Conservation (phyloP, 2,888 invertebrate species). For the Acanthococcus lagerstroemiae region DNA sequence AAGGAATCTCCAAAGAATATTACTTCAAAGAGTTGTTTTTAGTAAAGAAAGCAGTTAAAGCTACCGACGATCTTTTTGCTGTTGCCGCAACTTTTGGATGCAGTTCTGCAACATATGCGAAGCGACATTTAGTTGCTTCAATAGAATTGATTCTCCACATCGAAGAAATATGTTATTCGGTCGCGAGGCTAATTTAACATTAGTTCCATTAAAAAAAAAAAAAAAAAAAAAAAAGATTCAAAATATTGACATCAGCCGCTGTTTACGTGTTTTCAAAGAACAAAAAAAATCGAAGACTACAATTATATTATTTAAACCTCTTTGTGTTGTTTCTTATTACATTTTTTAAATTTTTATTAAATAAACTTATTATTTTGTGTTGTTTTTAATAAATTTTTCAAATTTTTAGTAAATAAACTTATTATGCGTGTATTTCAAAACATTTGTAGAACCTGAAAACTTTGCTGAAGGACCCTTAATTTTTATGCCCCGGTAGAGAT, state of each 20-base stretch:
- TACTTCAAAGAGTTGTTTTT: background rate
- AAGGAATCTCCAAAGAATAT: background rate
- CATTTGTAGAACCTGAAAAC: no score
- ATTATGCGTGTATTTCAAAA: no score
- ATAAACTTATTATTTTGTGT: no score
- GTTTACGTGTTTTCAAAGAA: background rate
- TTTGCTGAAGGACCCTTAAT: no score
- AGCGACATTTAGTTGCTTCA: no score
- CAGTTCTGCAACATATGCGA: background rate
- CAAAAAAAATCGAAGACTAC: background rate
- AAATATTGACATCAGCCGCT: background rate
- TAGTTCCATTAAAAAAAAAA: background rate
- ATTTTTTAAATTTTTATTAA: no score
- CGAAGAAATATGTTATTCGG: background rate
- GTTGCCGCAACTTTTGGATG: background rate
- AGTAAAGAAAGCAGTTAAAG: background rate
- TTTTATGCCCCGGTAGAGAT: no score
- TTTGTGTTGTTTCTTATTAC: no score
- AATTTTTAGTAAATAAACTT: no score
- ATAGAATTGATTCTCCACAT: background rate
- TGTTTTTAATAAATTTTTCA: no score
- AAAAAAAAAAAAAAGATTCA: background rate
- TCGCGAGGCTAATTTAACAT: background rate
- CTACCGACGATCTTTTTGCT: background rate
- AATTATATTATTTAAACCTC: no score